phyloP scores from a whole-genome alignment of 1,140 invertebrate genomes.

The Nymphalis io region DNA sequence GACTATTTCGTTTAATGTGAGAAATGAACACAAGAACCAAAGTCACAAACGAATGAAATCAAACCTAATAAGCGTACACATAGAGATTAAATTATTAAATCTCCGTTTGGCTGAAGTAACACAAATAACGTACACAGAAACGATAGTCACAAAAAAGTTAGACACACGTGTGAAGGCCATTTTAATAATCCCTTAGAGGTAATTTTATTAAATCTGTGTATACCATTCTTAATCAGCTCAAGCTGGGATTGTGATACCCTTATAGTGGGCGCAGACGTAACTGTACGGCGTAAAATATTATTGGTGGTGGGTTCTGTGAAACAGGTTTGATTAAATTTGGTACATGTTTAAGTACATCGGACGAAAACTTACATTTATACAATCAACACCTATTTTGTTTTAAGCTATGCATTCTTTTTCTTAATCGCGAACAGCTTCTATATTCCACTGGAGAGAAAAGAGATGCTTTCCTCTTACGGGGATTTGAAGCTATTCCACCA shows the following conservation, averaged over 20 bases:
- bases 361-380: too few relatives aligned
- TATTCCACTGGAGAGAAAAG: too few relatives aligned
- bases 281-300: slow-evolving; percentile 42
- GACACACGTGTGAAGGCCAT: neutral
- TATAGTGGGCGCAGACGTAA: slow-evolving; percentile 43
- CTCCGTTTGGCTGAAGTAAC: neutral
- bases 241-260: neutral
- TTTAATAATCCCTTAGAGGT: neutral
- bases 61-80: neutral
- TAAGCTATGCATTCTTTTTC: too few relatives aligned
- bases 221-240: neutral
- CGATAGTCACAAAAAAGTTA: neutral
- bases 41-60: neutral
- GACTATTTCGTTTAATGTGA: too few relatives aligned
- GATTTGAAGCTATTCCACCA: neutral
- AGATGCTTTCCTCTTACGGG: too few relatives aligned
- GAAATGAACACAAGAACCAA: neutral
- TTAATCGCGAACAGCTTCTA: too few relatives aligned
- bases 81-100: neutral
- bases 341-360: too few relatives aligned
- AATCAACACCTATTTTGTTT: too few relatives aligned
- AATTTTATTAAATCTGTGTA: neutral
- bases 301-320: neutral
- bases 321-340: neutral
- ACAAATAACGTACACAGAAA: neutral